Conservation (phyloP, 2,113 vertebrate genomes). For the Poeciliopsis prolifica region DNA sequence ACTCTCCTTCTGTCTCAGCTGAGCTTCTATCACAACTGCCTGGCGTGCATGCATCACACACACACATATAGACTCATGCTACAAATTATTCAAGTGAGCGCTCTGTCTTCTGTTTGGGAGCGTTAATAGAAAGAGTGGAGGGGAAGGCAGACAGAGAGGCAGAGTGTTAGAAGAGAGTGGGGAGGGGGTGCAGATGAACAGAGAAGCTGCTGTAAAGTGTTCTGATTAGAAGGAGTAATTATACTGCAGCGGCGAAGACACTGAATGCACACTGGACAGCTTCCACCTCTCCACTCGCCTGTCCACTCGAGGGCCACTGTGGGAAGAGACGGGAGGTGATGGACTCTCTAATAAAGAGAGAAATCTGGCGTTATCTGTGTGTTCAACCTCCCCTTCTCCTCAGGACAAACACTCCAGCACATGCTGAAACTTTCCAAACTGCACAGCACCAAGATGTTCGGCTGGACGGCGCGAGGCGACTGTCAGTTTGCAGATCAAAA, state of each 20-base stretch:
- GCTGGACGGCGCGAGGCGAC: slow-evolving; percentile 9
- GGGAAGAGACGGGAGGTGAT: slow-evolving; percentile 38
- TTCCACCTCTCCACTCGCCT: slow-evolving; percentile 49
- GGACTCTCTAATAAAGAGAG: slow-evolving; percentile 19
- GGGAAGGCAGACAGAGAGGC: slow-evolving; percentile 63
- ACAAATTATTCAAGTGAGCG: slow-evolving; percentile 58
- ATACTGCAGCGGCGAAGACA: slow-evolving; percentile 72
- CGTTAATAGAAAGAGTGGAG: slow-evolving; percentile 62
- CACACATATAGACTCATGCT: slow-evolving; percentile 33
- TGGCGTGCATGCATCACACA: slow-evolving; percentile 52
- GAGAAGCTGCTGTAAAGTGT: slow-evolving; percentile 80
- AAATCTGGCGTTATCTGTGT: slow-evolving; percentile 32
- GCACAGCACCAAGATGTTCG: slow-evolving; percentile 3
- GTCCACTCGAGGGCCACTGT: slow-evolving; percentile 45
- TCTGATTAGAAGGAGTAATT: slow-evolving; percentile 84
- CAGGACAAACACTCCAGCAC: slow-evolving; percentile 23
- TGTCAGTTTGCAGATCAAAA: slow-evolving; percentile 54
- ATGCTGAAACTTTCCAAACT: slow-evolving; percentile 3
- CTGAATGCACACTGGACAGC: slow-evolving; percentile 67
- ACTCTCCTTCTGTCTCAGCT: slow-evolving; percentile 58
- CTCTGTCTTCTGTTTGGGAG: slow-evolving; percentile 61
- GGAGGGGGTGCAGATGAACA: slow-evolving; percentile 75
- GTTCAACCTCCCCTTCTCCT: slow-evolving; percentile 27
- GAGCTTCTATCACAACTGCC: slow-evolving; percentile 62
- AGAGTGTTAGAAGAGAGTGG: slow-evolving; percentile 59